These are phyloP conservation scores for Sipha maydis DNA, from an alignment of 2,888 invertebrate genomes.

Conservation along the genomic window DNA sequence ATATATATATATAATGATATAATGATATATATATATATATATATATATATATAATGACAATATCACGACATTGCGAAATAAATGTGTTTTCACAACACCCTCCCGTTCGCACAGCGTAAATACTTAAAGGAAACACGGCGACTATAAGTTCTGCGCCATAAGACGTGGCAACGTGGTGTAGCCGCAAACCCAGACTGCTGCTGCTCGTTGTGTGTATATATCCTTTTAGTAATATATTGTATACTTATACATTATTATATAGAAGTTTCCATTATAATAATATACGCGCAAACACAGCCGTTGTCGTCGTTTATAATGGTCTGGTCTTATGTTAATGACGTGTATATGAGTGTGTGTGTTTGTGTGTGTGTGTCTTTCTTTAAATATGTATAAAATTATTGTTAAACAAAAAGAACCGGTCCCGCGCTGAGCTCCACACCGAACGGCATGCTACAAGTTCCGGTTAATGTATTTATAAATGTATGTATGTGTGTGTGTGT, in stretches of 20 bases:
- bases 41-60: neutral
- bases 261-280: conserved; percentile 44
- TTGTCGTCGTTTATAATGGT: conserved; percentile 52
- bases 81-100: conserved; percentile 40
- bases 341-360: neutral
- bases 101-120: neutral
- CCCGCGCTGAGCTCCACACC: conserved; percentile 29
- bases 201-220: neutral
- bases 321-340: conserved; percentile 56
- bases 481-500: neutral
- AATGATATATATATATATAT: too few species aligned
- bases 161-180: conserved; percentile 44
- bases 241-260: conserved; percentile 28
- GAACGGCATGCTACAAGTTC: conserved; percentile 52
- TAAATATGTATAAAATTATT: conserved; percentile 58
- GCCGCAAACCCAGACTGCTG: neutral
- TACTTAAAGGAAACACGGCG: conserved; percentile 1
- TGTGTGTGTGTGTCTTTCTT: conserved; percentile 39
- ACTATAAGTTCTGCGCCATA: conserved; percentile 17
- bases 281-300: conserved; percentile 36
- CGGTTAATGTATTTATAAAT: conserved; percentile 44
- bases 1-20: too few species aligned
- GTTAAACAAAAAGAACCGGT: conserved; percentile 62
- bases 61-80: conserved; percentile 43
- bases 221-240: conserved; percentile 42